These are phyloP conservation scores for Neodiprion lecontei DNA, from an alignment of 1,140 invertebrate genomes.

Conservation along the genomic window DNA sequence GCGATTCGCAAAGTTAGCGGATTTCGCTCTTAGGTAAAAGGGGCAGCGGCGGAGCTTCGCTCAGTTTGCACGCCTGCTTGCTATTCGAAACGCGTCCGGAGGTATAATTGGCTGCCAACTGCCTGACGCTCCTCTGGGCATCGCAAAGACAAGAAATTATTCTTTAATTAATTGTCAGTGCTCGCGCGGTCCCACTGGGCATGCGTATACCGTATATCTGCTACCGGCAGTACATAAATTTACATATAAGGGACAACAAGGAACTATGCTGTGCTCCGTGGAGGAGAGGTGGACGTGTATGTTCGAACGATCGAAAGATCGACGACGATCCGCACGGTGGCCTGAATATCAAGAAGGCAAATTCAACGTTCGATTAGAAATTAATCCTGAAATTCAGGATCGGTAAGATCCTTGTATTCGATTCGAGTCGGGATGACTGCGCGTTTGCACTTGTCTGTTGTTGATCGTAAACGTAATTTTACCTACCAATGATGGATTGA, in stretches of 20 bases:
- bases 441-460: no score
- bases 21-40: not conserved
- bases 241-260: slow-evolving; percentile 4
- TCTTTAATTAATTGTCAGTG: slow-evolving; percentile 64
- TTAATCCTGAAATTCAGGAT: no score
- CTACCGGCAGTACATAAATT: slow-evolving; percentile 4
- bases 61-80: slow-evolving; percentile 42
- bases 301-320: no score
- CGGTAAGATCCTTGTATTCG: no score
- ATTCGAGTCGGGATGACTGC: no score
- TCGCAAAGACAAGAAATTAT: slow-evolving; percentile 62
- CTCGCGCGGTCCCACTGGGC: slow-evolving; percentile 18
- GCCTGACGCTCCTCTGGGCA: slow-evolving; percentile 51
- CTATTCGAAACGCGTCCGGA: slow-evolving; percentile 56
- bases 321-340: no score
- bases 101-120: slow-evolving; percentile 62
- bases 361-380: no score
- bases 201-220: not conserved
- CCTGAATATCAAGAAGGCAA: no score
- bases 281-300: no score
- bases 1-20: not conserved
- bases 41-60: not conserved
- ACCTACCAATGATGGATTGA: no score
- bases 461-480: no score
- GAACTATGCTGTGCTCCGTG: not conserved